Percentiles rank a stretch among this genome's conserved stretches.
Conservation (phyloP, 2,888 invertebrate genomes). For the Synanthedon myopaeformis region DNA sequence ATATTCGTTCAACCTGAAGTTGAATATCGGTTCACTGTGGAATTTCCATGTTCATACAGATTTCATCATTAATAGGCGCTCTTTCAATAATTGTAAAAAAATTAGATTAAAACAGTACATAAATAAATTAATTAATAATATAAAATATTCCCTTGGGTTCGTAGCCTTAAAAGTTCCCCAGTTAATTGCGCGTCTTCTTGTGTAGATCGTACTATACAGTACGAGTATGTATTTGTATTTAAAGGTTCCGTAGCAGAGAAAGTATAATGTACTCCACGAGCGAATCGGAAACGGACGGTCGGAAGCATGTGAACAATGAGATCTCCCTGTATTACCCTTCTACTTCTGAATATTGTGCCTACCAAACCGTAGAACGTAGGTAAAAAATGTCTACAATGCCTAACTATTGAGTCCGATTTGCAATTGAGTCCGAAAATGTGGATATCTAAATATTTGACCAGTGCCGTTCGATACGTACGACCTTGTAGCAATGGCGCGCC, state of each 20-base stretch:
- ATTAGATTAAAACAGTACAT: too few relatives aligned
- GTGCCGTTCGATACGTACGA: constrained; percentile 46
- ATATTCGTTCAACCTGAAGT: too few relatives aligned
- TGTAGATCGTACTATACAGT: too few relatives aligned
- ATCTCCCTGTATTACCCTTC: constrained; percentile 12
- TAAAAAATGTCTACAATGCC: constrained; percentile 1
- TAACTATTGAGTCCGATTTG: too few relatives aligned
- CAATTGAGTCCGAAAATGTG: constrained; percentile 10
- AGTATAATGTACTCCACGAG: constrained; percentile 8
- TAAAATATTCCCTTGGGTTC: too few relatives aligned
- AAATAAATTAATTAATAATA: too few relatives aligned
- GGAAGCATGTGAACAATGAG: constrained; percentile 24
- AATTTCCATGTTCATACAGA: too few relatives aligned
- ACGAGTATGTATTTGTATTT: background rate
- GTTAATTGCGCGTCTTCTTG: too few relatives aligned
- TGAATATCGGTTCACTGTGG: too few relatives aligned
- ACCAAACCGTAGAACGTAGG: background rate
- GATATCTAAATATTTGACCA: constrained; percentile 42
- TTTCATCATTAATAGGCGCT: too few relatives aligned
- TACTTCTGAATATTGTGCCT: background rate
- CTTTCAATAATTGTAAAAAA: too few relatives aligned
- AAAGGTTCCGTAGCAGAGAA: background rate
- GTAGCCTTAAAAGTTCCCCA: too few relatives aligned
- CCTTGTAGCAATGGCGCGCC: constrained; percentile 37
- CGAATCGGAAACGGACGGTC: constrained; percentile 18